phyloP scores from a whole-genome alignment of 2,888 invertebrate genomes.

The Drymonia ruficornis region DNA sequence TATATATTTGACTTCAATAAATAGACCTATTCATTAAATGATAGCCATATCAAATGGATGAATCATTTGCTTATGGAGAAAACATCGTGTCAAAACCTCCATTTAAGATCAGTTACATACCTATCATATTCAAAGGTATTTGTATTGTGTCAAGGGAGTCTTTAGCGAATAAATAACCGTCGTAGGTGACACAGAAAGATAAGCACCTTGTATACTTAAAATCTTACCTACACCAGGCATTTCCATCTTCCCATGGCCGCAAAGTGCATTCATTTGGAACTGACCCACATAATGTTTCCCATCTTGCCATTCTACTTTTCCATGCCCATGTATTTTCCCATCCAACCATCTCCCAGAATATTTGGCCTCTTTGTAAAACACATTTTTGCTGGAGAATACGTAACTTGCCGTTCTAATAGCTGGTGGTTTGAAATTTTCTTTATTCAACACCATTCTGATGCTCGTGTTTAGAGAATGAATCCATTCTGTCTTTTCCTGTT shows the following conservation, averaged over 20 bases:
- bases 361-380: slow-evolving; percentile 90
- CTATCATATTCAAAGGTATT: no score
- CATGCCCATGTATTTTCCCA: slow-evolving; percentile 93
- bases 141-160: no score
- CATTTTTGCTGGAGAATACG: slow-evolving; percentile 88
- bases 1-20: no score
- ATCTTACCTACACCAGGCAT: slow-evolving; percentile 84
- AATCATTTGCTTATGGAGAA: no score
- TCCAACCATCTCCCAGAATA: slow-evolving; percentile 93
- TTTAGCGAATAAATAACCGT: no score
- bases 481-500: slow-evolving; percentile 92
- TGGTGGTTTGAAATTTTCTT: slow-evolving; percentile 87
- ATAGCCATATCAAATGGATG: no score
- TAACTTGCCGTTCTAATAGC: slow-evolving; percentile 89
- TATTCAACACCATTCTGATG: slow-evolving; percentile 88
- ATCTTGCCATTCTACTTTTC: slow-evolving; percentile 92
- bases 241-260: slow-evolving; percentile 89
- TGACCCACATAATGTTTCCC: slow-evolving; percentile 92
- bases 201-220: slow-evolving; percentile 6
- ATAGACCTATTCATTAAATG: no score
- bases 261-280: slow-evolving; percentile 89
- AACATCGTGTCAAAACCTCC: no score
- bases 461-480: slow-evolving; percentile 90
- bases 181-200: no score
- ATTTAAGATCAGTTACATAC: no score